A percentile compares a stretch with the other conserved stretches of the same genome.
These are phyloP conservation scores for Stegana nigrithorax DNA, from an alignment of 2,888 invertebrate genomes.

Conservation along the genomic window DNA sequence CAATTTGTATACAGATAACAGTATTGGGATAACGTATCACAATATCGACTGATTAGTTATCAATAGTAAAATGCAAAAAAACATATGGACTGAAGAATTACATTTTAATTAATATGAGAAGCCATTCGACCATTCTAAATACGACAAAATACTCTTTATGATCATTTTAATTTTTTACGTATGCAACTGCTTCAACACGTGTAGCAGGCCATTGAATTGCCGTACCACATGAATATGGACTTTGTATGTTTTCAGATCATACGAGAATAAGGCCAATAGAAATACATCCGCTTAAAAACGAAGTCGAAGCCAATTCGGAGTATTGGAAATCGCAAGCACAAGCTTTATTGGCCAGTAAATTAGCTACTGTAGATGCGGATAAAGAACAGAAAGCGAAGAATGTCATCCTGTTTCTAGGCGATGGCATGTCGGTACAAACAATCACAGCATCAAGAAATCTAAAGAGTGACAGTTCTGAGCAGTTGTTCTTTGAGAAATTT, in stretches of 20 bases:
- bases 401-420: conserved; percentile 78
- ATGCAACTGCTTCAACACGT: too few relatives aligned
- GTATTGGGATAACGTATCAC: too few relatives aligned
- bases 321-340: conserved; percentile 66
- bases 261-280: conserved; percentile 26
- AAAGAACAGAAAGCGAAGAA: conserved; percentile 70
- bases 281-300: conserved; percentile 39
- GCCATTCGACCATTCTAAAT: too few relatives aligned
- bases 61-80: too few relatives aligned
- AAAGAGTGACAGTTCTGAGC: conserved; percentile 74
- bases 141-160: too few relatives aligned
- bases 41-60: too few relatives aligned
- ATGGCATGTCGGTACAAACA: conserved; percentile 83
- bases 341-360: conserved; percentile 46
- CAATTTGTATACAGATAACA: too few relatives aligned
- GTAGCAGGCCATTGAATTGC: too few relatives aligned
- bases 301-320: conserved; percentile 46
- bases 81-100: too few relatives aligned
- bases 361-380: conserved; percentile 40
- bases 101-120: too few relatives aligned
- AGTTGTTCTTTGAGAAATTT: conserved; percentile 75
- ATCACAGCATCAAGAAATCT: conserved; percentile 75
- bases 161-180: too few relatives aligned
- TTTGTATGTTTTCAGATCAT: conserved; percentile 45
- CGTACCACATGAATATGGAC: neutral